Base-by-base conservation (phyloP, 2,888 invertebrate genomes). In the Carpatolechia fugitivella region DNA sequence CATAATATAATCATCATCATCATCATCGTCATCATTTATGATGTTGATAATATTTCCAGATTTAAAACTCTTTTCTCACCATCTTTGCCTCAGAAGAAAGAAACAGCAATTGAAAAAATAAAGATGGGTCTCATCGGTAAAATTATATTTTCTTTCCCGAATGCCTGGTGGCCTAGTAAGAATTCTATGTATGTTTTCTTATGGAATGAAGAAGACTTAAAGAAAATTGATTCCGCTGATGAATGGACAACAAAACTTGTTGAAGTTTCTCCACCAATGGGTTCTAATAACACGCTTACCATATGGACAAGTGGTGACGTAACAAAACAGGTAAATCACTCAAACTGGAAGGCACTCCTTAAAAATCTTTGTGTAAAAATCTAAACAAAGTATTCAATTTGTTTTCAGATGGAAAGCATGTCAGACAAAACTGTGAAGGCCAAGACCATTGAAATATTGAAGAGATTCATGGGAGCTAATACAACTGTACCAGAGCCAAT, bases 21-120 rank as follows among this genome's bases (percentile, higher is more conserved):
- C n/a, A n/a, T n/a, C n/a, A n/a, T n/a, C n/a, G n/a, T n/a, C 24
- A 24, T 24, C 24, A 24, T 6, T 24, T 24, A 24, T 24, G 24
- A 24, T 24, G 24, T 24, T 3, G 24, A 24, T 3, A 24, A 24
- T 3, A 50, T 46, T 20, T 44, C 2, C 62, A 70, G 70, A 57
- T 56, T 66, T 52, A 10, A 8, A 20, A 72, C 74, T 0, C 56
- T 93, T 18, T 94, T 93, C 66, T 65, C 70, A 14, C 93, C 93
- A 0, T 62, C 74, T 10, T 71, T 93, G 33, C 91, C 92, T 0
- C 56, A 70, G 4, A 65, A 68, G 3, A 93, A 93, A 74, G 62
- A 82, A 1, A 77, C 76, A 31, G 87, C 91, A 1, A 93, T 93
- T 29, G 65, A 92, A 78, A 78, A 82, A 31, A 69, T 94, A 33